Base-by-base conservation (phyloP, 2,888 invertebrate genomes). In the Mactromeris polynyma region DNA sequence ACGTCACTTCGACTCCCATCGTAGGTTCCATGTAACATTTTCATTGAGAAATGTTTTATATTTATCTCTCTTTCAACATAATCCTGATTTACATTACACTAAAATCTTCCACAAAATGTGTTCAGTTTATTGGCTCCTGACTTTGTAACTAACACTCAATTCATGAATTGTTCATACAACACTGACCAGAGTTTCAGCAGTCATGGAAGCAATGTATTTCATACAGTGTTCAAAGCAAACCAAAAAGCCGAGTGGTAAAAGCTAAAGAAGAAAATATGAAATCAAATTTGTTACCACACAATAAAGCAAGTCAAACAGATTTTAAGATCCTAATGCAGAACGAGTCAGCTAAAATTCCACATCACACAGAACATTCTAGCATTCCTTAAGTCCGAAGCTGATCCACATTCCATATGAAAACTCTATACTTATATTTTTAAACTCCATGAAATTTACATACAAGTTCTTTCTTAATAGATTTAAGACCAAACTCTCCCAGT, bases 1-100 rank as follows among this genome's bases (percentile, higher is more conserved):
- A 94, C 91, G 79, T 93, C 93, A 77, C 87, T 86, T 17, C 64
- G 81, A 51, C 40, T 64, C 90, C 80, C 90, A 38, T 89, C 90
- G 6, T 42, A 58, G 26, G 77, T 83, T 83, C 84, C 85, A 9
- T 90, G 81, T 79, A 90, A 85, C 91, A 91, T 87, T 82, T 84
- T 87, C 82, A 84, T 84, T 26, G 77, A 46, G 73, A 69, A 69
- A 9, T 31, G 4, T 73, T 64, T 64, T 26, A 26, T 26, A 64
- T n/a, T 64, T 64, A 64, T 64, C 26, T 64, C 81, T 14, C 81
- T 58, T 54, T 36, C 1, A 77, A 64, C 58, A 64, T 64, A 64
- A 64, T 64, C n/a, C n/a, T n/a, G n/a, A n/a, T n/a, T n/a, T n/a
- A n/a, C n/a, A n/a, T n/a, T n/a, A n/a, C 58, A 64, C 58, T 26